These are phyloP conservation scores for Drosophila tropicalis DNA, from an alignment of 1,140 invertebrate species.

Conservation along the genomic window DNA sequence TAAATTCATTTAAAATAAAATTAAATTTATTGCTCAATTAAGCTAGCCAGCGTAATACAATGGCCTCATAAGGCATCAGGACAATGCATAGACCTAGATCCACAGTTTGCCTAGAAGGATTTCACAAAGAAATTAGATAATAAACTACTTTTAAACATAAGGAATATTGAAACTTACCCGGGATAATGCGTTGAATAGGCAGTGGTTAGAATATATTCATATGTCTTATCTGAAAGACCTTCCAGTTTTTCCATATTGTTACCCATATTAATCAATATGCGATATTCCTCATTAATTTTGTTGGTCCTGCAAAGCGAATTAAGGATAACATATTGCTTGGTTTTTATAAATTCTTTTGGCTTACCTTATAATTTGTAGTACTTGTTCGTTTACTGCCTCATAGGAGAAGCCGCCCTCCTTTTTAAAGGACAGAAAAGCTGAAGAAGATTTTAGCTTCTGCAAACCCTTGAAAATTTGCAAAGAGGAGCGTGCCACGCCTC, in stretches of 20 bases:
- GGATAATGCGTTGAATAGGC: conserved; percentile 55
- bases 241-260: conserved; percentile 54
- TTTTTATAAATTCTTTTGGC: neutral
- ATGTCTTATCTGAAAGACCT: conserved; percentile 48
- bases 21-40: conserved; percentile 29
- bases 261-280: conserved; percentile 73
- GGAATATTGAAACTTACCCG: conserved; percentile 45
- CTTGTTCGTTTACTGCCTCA: conserved; percentile 64
- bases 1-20: conserved; percentile 12
- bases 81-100: conserved; percentile 51
- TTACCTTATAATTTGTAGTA: conserved; percentile 73
- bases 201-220: conserved; percentile 65
- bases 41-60: conserved; percentile 69
- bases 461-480: conserved; percentile 73
- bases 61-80: conserved; percentile 74
- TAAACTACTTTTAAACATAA: no score
- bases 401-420: conserved; percentile 66
- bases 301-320: conserved; percentile 42
- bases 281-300: conserved; percentile 63
- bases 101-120: conserved; percentile 48
- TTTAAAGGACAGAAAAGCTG: conserved; percentile 69
- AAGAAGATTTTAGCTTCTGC: conserved; percentile 62
- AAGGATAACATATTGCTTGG: neutral
- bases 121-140: neutral
- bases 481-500: conserved; percentile 64